Conservation (phyloP, 1,140 invertebrate species). For the Chironomus striatipennis region DNA sequence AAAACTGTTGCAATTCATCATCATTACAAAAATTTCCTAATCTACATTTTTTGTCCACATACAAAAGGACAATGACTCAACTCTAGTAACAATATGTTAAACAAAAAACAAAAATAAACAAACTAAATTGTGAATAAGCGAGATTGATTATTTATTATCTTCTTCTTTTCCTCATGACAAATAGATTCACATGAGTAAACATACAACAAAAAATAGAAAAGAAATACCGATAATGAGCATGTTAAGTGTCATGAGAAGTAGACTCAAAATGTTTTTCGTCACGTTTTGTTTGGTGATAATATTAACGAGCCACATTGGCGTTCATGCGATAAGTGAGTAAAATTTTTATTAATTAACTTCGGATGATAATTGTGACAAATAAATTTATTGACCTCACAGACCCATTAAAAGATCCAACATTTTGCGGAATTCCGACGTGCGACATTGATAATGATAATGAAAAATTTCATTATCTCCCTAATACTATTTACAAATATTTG, state of each 20-base stretch:
- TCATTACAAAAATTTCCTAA: no score
- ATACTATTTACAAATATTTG: constrained; percentile 51
- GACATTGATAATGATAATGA: constrained; percentile 27
- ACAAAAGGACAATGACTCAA: no score
- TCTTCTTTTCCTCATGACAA: no score
- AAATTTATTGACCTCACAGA: constrained; percentile 40
- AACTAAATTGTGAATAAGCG: not conserved
- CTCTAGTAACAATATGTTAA: no score
- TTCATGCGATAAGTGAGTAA: constrained; percentile 12
- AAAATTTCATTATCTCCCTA: constrained; percentile 53
- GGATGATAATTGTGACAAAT: not conserved
- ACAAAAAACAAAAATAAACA: no score
- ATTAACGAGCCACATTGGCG: not conserved
- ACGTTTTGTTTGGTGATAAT: not conserved
- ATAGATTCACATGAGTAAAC: not conserved
- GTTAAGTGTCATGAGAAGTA: not conserved
- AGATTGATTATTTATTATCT: not conserved
- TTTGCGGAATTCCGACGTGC: constrained; percentile 55
- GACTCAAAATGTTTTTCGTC: not conserved
- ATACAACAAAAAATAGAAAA: not conserved
- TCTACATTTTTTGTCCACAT: no score
- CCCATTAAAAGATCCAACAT: constrained; percentile 53
- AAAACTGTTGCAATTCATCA: no score
- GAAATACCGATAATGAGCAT: not conserved
- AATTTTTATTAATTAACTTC: not conserved